Percentiles rank a stretch among this genome's conserved stretches.
phyloP scores from a whole-genome alignment of 2,113 vertebrate species.

The Boleophthalmus pectinirostris region DNA sequence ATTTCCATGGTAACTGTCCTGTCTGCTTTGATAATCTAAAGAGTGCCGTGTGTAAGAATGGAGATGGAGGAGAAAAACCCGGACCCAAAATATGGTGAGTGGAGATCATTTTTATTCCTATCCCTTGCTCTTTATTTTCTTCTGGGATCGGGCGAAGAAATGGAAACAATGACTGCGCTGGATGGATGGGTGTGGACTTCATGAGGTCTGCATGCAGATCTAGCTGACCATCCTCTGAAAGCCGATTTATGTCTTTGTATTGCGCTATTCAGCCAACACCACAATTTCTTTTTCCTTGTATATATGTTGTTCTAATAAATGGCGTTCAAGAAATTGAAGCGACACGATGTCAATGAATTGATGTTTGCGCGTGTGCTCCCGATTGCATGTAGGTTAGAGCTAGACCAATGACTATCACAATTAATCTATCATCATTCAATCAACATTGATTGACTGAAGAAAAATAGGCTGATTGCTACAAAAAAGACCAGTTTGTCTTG shows the following conservation, averaged over 20 bases:
- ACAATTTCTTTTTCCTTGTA: background rate
- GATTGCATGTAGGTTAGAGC: background rate
- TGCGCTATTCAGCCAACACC: background rate
- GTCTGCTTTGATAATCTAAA: slow-evolving; percentile 36
- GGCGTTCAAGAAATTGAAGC: background rate
- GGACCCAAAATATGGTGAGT: slow-evolving; percentile 74
- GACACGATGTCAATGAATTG: background rate
- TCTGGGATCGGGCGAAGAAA: slow-evolving; percentile 32
- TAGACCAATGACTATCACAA: background rate
- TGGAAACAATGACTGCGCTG: slow-evolving; percentile 71
- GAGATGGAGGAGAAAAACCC: slow-evolving; percentile 70
- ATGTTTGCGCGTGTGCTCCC: background rate
- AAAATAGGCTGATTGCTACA: background rate
- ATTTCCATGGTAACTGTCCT: slow-evolving; percentile 69
- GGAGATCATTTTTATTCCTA: background rate
- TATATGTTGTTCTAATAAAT: background rate
- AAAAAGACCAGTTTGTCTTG: background rate
- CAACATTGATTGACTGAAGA: background rate
- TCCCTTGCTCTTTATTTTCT: slow-evolving; percentile 21
- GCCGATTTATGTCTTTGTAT: background rate
- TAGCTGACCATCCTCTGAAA: slow-evolving; percentile 23
- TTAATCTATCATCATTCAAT: background rate
- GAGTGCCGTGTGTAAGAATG: slow-evolving; percentile 53
- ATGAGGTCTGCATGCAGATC: slow-evolving; percentile 39
- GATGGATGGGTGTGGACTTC: slow-evolving; percentile 73